Evolutionary conservation across 2,888 invertebrate genomes (phyloP).

Genomic region (Melinopterus prodromus): DNA sequence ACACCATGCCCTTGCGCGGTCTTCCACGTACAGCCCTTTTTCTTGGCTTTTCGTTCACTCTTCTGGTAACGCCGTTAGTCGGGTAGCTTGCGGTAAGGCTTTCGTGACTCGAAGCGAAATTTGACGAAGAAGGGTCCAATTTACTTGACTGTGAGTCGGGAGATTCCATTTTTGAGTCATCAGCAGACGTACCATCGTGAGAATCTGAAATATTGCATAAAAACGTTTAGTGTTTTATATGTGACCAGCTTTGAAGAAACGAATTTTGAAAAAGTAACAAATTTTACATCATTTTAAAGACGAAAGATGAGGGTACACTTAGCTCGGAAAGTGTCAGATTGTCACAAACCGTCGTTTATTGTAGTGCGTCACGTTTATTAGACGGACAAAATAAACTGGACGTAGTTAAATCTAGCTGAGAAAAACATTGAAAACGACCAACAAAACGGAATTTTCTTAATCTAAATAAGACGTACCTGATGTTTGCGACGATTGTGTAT

Average conservation of each 20-base stretch:
- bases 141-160: constrained; percentile 27
- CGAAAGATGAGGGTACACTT: too few relatives aligned
- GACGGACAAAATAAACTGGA: too few relatives aligned
- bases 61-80: constrained; percentile 50
- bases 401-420: too few relatives aligned
- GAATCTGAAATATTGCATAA: constrained; percentile 24
- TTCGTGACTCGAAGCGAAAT: constrained; percentile 12
- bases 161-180: constrained; percentile 25
- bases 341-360: too few relatives aligned
- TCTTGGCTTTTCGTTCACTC: constrained; percentile 41
- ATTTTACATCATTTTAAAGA: too few relatives aligned
- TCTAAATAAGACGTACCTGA: constrained; percentile 37
- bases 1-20: constrained; percentile 61
- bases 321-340: too few relatives aligned
- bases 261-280: too few relatives aligned
- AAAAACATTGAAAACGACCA: too few relatives aligned
- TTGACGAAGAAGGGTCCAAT: constrained; percentile 1
- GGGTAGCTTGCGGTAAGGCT: background rate
- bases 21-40: constrained; percentile 54
- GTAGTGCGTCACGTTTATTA: too few relatives aligned
- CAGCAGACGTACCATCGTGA: constrained; percentile 17
- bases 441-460: too few relatives aligned
- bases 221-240: too few relatives aligned
- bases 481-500: constrained; percentile 41
- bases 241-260: too few relatives aligned